Evolutionary conservation across 1,140 invertebrate genomes (phyloP).

Genomic region (Drosophila lini): DNA sequence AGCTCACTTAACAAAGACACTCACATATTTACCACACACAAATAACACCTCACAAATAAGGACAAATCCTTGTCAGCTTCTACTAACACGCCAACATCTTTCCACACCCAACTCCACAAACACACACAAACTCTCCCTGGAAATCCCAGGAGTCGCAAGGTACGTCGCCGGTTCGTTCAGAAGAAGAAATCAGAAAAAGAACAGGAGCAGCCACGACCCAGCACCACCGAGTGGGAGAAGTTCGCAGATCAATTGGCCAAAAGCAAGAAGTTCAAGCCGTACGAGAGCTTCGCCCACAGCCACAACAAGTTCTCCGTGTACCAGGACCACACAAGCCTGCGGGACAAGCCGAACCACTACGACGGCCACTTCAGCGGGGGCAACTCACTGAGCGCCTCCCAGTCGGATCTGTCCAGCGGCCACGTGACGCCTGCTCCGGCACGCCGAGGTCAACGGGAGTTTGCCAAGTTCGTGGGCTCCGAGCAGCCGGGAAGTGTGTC

Average conservation of each 20-base stretch:
- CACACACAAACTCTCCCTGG: not conserved
- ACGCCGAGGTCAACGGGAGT: slow-evolving; percentile 65
- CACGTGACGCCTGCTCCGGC: slow-evolving; percentile 57
- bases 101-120: slow-evolving; percentile 9
- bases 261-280: slow-evolving; percentile 68
- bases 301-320: slow-evolving; percentile 72
- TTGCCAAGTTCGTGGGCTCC: slow-evolving; percentile 64
- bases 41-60: slow-evolving; percentile 12
- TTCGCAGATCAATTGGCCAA: slow-evolving; percentile 75
- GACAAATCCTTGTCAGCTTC: not conserved
- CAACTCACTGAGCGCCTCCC: slow-evolving; percentile 63
- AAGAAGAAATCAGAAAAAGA: slow-evolving; percentile 26
- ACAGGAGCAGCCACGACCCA: slow-evolving; percentile 57
- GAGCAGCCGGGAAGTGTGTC: slow-evolving; percentile 71
- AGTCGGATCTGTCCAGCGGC: slow-evolving; percentile 72
- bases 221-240: slow-evolving; percentile 79
- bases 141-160: slow-evolving; percentile 28
- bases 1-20: slow-evolving; percentile 2
- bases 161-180: slow-evolving; percentile 20
- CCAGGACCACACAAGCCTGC: slow-evolving; percentile 68
- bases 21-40: slow-evolving; percentile 22
- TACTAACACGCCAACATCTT: slow-evolving; percentile 20
- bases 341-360: slow-evolving; percentile 61
- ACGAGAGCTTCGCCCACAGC: slow-evolving; percentile 64
- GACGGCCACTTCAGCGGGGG: slow-evolving; percentile 71